phyloP scores from a whole-genome alignment of 2,113 vertebrate species.

The Oreotrochilus melanogaster region DNA sequence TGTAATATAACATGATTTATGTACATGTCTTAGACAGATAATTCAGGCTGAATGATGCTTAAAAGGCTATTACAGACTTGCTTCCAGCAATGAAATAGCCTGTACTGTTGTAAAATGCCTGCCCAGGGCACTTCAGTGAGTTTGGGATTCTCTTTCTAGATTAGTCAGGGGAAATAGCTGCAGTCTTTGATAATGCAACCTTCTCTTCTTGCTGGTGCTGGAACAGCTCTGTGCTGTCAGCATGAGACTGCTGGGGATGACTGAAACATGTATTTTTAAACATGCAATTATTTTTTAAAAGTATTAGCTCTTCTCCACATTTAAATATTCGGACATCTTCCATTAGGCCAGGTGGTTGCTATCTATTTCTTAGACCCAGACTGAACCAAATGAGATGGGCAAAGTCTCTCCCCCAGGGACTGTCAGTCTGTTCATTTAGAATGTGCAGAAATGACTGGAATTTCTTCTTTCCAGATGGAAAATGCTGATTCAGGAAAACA shows the following conservation, averaged over 20 bases:
- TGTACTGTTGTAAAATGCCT: conserved; percentile 58
- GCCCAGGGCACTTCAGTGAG: conserved; percentile 68
- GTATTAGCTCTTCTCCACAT: background rate
- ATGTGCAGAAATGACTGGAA: fast-evolving
- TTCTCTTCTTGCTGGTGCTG: conserved; percentile 35
- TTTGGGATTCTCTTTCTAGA: conserved; percentile 67
- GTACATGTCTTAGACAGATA: conserved; percentile 49
- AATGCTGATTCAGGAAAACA: background rate
- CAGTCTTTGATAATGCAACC: conserved; percentile 46
- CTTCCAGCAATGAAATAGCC: conserved; percentile 58
- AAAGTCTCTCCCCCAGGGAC: background rate
- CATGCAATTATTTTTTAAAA: background rate
- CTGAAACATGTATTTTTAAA: conserved; percentile 42
- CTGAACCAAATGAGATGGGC: background rate
- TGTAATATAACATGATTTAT: conserved; percentile 59
- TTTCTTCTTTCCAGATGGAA: background rate
- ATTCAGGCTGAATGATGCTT: conserved; percentile 63
- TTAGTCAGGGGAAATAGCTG: conserved; percentile 59
- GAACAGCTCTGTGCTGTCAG: conserved; percentile 11
- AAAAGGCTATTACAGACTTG: conserved; percentile 68
- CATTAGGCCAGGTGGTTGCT: background rate
- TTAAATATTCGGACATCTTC: background rate
- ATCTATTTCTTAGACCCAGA: background rate
- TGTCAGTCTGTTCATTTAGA: background rate
- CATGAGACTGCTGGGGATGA: background rate